These are phyloP conservation scores for Plagiodera versicolora DNA, from an alignment of 2,888 invertebrate genomes.

Conservation along the genomic window DNA sequence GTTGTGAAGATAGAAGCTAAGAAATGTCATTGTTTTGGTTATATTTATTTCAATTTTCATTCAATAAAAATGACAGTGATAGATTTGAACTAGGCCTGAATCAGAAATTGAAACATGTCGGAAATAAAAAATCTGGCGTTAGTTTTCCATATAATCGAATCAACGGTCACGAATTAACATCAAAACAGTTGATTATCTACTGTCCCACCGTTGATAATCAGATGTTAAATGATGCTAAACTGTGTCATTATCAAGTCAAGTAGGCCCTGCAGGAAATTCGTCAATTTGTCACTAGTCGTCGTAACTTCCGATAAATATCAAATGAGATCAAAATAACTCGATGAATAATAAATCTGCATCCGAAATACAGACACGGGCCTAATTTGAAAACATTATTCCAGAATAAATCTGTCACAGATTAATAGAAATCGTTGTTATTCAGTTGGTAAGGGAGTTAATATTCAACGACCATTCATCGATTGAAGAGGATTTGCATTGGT, in stretches of 20 bases:
- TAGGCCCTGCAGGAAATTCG: not conserved
- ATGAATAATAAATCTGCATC: not conserved
- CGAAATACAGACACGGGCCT: not conserved
- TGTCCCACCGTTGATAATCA: not conserved
- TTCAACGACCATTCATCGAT: not conserved
- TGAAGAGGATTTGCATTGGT: not conserved
- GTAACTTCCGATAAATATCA: not conserved
- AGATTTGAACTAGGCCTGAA: too few relatives aligned
- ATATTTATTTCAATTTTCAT: too few relatives aligned
- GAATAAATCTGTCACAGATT: not conserved
- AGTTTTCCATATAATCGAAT: too few relatives aligned
- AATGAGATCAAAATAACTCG: constrained; percentile 1
- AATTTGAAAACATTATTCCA: not conserved
- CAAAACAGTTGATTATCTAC: not conserved
- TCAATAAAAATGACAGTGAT: too few relatives aligned
- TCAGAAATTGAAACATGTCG: too few relatives aligned
- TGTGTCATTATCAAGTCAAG: not conserved
- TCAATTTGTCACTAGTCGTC: not conserved
- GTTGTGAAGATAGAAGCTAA: too few relatives aligned
- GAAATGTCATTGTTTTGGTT: too few relatives aligned
- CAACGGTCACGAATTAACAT: not conserved
- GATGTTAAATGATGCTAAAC: constrained; percentile 1
- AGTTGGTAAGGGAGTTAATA: not conserved
- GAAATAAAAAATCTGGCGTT: too few relatives aligned
- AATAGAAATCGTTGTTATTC: not conserved